Conservation (phyloP, 1,140 invertebrate genomes). For the Aphidius ervi region DNA sequence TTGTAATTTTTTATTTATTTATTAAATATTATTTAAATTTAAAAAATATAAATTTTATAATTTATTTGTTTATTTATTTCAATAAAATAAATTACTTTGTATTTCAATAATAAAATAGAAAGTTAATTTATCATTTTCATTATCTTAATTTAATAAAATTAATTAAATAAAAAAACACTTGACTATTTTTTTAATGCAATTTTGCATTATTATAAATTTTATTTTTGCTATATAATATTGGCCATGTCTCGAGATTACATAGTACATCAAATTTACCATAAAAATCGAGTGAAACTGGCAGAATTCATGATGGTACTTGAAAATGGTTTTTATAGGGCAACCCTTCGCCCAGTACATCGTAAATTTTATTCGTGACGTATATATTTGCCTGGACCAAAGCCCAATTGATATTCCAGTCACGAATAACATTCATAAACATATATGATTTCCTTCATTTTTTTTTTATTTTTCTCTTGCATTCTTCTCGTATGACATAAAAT, state of each 20-base stretch:
- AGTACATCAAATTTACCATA: constrained; percentile 16
- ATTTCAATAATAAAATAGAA: background rate
- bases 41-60: too few species aligned
- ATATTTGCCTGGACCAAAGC: constrained; percentile 1
- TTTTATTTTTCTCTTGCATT: background rate
- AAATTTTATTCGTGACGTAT: constrained; percentile 16
- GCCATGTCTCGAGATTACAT: background rate
- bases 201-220: background rate
- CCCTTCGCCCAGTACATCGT: constrained; percentile 1
- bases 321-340: constrained; percentile 15
- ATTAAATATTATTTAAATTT: too few species aligned
- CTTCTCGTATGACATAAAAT: too few species aligned
- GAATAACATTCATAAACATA: background rate
- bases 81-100: too few species aligned
- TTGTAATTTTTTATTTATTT: too few species aligned
- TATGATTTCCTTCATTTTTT: background rate
- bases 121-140: background rate
- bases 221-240: background rate
- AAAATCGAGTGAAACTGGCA: constrained; percentile 15
- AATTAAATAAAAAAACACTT: background rate
- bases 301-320: background rate
- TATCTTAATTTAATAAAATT: constrained; percentile 7
- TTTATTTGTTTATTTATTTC: too few species aligned
- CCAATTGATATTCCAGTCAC: constrained; percentile 15
- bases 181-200: too few species aligned